phyloP scores from a whole-genome alignment of 2,113 vertebrate species.

The Electrona antarctica region DNA sequence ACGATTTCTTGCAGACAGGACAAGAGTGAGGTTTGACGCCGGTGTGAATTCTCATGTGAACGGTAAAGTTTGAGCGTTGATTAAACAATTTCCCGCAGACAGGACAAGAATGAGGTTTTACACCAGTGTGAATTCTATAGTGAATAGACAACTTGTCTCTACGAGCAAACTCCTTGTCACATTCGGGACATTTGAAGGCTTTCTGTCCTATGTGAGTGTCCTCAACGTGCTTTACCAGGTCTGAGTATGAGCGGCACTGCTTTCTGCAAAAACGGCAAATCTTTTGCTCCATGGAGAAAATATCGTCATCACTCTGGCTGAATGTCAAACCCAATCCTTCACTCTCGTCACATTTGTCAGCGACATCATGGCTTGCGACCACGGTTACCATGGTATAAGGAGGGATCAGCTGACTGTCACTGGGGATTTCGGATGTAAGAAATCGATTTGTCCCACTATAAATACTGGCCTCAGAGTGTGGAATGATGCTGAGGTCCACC shows the following conservation, averaged over 20 bases:
- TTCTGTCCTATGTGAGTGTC: conserved; percentile 4
- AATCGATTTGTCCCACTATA: neutral
- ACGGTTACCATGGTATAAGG: neutral
- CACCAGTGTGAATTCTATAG: conserved; percentile 20
- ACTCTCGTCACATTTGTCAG: neutral
- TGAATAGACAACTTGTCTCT: conserved; percentile 14
- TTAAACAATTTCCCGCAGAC: neutral
- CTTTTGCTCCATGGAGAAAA: neutral
- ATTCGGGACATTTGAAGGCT: conserved; percentile 23
- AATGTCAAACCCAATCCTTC: neutral
- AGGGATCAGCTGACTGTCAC: neutral
- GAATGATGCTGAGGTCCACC: neutral
- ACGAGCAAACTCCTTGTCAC: conserved; percentile 13
- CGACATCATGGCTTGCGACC: neutral
- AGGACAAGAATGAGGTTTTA: neutral
- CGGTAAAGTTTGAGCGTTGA: neutral
- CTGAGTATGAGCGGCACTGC: neutral
- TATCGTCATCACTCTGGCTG: neutral
- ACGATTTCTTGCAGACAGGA: conserved; percentile 9
- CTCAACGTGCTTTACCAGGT: conserved; percentile 22
- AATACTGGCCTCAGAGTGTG: neutral
- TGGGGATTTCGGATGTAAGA: neutral
- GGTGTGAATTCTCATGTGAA: neutral
- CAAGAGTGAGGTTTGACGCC: conserved; percentile 24
- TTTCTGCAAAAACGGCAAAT: conserved; percentile 11